phyloP scores from a whole-genome alignment of 2,888 invertebrate genomes.

The Apocheima hispidaria region DNA sequence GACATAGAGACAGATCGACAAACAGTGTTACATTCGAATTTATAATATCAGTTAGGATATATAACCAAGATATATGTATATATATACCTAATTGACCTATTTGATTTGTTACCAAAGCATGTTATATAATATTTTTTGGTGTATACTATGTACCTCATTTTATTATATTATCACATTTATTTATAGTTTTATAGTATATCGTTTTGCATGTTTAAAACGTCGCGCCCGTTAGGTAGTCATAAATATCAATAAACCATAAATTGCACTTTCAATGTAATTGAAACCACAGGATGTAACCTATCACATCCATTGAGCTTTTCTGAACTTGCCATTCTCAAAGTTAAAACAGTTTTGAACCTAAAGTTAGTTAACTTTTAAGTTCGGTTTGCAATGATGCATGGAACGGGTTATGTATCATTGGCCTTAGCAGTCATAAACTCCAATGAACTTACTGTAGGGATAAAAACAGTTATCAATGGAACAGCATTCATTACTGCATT shows the following conservation, averaged over 20 bases:
- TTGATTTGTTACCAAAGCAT: no score
- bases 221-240: slow-evolving; percentile 9
- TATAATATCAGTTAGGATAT: no score
- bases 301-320: slow-evolving; percentile 76
- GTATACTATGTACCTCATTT: no score
- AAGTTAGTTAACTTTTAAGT: slow-evolving; percentile 40
- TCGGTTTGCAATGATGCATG: slow-evolving; percentile 44
- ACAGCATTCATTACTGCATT: slow-evolving; percentile 48
- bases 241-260: slow-evolving; percentile 51
- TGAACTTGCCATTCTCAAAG: slow-evolving; percentile 54
- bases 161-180: neutral
- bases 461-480: slow-evolving; percentile 48
- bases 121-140: no score
- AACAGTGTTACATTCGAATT: no score
- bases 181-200: slow-evolving; percentile 4
- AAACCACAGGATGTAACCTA: slow-evolving; percentile 81
- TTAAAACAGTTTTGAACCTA: slow-evolving; percentile 47
- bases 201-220: slow-evolving; percentile 26
- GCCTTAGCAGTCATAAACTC: slow-evolving; percentile 63
- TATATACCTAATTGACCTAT: no score
- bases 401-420: slow-evolving; percentile 59
- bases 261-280: slow-evolving; percentile 75
- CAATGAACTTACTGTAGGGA: slow-evolving; percentile 56
- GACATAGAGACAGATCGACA: no score
- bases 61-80: no score